Evolutionary conservation across 1,140 invertebrate species (phyloP).

Genomic region (Diuraphis noxia): DNA sequence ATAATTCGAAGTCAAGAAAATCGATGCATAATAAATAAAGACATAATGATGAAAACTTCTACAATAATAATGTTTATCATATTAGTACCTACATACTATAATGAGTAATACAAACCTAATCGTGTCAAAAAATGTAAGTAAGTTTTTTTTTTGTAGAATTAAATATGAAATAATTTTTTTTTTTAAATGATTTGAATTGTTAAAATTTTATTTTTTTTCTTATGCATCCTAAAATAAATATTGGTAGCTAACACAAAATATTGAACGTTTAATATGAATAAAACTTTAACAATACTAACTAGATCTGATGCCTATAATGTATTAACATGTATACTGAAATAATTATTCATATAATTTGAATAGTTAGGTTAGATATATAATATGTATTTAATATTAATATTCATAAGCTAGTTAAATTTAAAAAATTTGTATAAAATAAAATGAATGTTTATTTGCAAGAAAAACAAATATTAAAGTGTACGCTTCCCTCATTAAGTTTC

Average conservation of each 20-base stretch:
- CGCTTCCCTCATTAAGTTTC: conserved; percentile 19
- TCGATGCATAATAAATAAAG: neutral
- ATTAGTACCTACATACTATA: neutral
- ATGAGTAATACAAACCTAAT: neutral
- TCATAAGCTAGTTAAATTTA: neutral
- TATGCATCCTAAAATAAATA: neutral
- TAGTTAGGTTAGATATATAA: neutral
- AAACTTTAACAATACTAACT: neutral
- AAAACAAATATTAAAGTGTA: neutral
- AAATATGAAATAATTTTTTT: neutral
- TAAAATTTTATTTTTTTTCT: neutral
- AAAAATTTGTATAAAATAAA: neutral
- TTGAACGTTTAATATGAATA: neutral
- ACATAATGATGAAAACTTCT: neutral
- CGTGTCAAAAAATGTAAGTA: neutral
- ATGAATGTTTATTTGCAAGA: conserved; percentile 4
- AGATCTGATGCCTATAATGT: neutral
- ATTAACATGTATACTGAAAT: neutral
- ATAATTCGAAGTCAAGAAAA: neutral
- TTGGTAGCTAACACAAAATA: neutral
- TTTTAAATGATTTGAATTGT: neutral
- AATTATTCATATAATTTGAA: neutral
- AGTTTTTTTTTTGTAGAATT: neutral
- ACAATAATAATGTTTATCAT: neutral
- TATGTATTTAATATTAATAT: neutral